Evolutionary conservation across 2,797 vertebrate genomes (phyloP), one percentile per base, ranked within the genome.

Genomic region (Cossypha heuglini): DNA sequence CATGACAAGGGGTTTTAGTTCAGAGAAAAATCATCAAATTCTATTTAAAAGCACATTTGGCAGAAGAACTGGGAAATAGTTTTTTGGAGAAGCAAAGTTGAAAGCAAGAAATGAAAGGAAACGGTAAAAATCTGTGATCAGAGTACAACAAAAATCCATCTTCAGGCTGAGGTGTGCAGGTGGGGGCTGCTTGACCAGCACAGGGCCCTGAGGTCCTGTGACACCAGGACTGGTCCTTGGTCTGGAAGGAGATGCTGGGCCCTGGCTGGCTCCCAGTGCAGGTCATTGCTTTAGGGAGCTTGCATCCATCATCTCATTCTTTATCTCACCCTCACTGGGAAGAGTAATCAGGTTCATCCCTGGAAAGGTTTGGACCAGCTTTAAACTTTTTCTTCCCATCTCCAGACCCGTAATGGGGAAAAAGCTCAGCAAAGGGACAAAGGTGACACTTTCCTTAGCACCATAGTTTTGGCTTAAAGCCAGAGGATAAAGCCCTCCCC

Each of bases 351-450:
- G 16, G 14, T 61, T 87, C 26, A 67, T 24, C 43, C 29, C 54
- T 78, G 29, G 22, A 69, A 38, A 40, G 24, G 6, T 79, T 62
- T 46, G 55, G 26, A 67, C 6, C 12, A 42, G 45, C 42, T 91
- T 69, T 40, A 37, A 74, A 33, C 19, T 28, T 87, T 33, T 79
- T 71, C 15, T 9, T 90, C 43, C 0, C 1, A 15, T 72, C 52
- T 59, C 54, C 24, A 37, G 24, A 31, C 31, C 18, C 43, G 22
- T 58, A 45, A 18, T 0, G 0, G 40, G 28, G 33, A 8, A 59
- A 80, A 85, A 25, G 73, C 75, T 88, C 43, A 87, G 48, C 26
- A 19, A 8, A 67, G 46, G 55, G 59, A 74, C 77, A 54, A 33
- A 64, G 6, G 40, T 74, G 71, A 55, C 24, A 4, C 13, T 63